Conservation (phyloP, 2,797 vertebrate genomes). For the Pangasius larnaudii region DNA sequence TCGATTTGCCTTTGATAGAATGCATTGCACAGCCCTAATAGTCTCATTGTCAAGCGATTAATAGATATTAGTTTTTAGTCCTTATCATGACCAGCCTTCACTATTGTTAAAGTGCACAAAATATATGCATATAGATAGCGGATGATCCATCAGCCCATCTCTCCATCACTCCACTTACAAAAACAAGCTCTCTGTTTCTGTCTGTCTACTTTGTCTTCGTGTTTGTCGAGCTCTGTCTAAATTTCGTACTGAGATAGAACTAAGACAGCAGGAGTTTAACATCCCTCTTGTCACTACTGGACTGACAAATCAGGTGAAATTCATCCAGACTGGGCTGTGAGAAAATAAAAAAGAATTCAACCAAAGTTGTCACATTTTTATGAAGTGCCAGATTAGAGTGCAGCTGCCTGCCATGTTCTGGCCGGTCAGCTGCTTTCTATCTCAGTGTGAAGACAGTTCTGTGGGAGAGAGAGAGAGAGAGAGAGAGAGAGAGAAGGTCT, state of each 20-base stretch:
- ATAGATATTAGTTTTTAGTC: not conserved
- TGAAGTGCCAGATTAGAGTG: conserved; percentile 9
- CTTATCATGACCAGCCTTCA: not conserved
- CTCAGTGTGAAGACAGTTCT: conserved; percentile 19
- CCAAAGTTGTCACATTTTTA: conserved; percentile 22
- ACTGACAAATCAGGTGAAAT: conserved; percentile 26
- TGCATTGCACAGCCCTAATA: not conserved
- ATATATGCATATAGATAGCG: not conserved
- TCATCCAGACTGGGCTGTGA: not conserved
- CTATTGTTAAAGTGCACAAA: not conserved
- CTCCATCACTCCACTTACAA: not conserved
- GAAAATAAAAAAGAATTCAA: conserved; percentile 15
- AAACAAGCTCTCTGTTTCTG: not conserved
- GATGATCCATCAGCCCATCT: too few species aligned
- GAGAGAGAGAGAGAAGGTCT: not conserved
- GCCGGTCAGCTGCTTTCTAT: conserved; percentile 2
- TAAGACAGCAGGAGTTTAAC: not conserved
- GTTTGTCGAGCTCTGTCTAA: not conserved
- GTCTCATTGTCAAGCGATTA: not conserved
- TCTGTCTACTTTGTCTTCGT: not conserved
- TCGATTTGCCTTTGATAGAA: not conserved
- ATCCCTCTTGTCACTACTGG: not conserved
- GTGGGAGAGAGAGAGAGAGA: too few species aligned
- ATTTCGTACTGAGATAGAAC: not conserved
- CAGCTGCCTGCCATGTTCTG: conserved; percentile 3